Evolutionary conservation across 2,113 vertebrate species (phyloP), one percentile per base, ranked within the genome.

Genomic region (Capreolus pygargus): DNA sequence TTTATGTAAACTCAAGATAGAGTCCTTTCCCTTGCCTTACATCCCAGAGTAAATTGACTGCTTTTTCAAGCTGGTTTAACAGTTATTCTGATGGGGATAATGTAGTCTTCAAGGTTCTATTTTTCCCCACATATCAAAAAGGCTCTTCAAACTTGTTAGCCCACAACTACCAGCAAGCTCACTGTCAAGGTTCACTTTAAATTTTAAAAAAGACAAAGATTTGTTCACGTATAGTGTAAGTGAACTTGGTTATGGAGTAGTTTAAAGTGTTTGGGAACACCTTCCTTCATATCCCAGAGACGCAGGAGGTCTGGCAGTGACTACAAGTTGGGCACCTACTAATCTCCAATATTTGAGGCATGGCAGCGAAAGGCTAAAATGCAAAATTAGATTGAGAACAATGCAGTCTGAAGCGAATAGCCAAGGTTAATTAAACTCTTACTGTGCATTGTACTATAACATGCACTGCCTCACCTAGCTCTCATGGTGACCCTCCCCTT

Each of bases 1-100:
- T 67, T 21, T 67, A 4, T 47, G 13, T 52, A 86, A 96, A 90
- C n/a, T 30, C 47, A 39, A 33, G 39, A 17, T 11, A 27, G n/a
- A 83, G 19, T 36, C n/a, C 52, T 86, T 70, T n/a, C 21, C 17
- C 67, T 30, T 28, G 1, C 17, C 52, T 60, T 33, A 30, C 5
- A 7, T 50, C 61, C 15, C 17, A 27, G 33, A 67, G 52, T 39
- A 89, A 76, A 27, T 70, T 82, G 47, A 43, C 30, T 92, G 7
- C 28, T 95, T 94, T 94, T 95, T 23, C 58, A 89, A 78, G 45
- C 15, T 94, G 28, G 5, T 64, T 82, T 96, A n/a, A 95, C 58
- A 89, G 81, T 92, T 64, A 43, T 86, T 82, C 74, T 82, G 19
- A 36, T 64, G 47, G 47, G 39, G 74, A 90, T 54, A 95, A 83